A percentile compares a stretch with the other conserved stretches of the same genome.
phyloP scores from a whole-genome alignment of 2,113 vertebrate genomes.

The Percina caprodes region DNA sequence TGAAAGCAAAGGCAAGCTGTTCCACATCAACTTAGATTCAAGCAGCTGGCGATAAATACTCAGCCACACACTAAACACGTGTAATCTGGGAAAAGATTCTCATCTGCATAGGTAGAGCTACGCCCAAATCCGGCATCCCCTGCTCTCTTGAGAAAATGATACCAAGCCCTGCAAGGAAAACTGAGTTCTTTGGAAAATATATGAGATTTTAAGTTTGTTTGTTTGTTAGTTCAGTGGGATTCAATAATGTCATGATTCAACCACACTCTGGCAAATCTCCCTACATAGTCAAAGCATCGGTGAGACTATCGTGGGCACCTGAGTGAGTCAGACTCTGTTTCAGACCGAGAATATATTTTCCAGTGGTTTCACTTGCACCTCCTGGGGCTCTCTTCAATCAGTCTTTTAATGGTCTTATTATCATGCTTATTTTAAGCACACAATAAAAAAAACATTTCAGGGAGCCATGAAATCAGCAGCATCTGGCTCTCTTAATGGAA shows the following conservation, averaged over 20 bases:
- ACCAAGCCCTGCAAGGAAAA: background rate
- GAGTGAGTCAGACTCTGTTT: slow-evolving; percentile 27
- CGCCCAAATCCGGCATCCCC: slow-evolving; percentile 33
- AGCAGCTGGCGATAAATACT: slow-evolving; percentile 50
- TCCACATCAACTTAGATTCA: slow-evolving; percentile 53
- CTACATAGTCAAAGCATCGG: background rate
- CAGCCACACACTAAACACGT: slow-evolving; percentile 34
- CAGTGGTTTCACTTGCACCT: slow-evolving; percentile 49
- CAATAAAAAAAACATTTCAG: slow-evolving; percentile 51
- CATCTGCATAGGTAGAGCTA: slow-evolving; percentile 58
- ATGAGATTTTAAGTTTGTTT: background rate
- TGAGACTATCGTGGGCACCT: slow-evolving; percentile 13
- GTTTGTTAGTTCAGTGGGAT: background rate
- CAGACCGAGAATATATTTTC: slow-evolving; percentile 37
- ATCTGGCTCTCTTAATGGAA: slow-evolving; percentile 64
- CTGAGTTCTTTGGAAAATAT: background rate
- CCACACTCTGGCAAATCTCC: background rate
- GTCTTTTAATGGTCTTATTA: slow-evolving; percentile 72
- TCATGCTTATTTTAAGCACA: slow-evolving; percentile 68
- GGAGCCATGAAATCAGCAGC: slow-evolving; percentile 63
- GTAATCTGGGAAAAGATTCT: slow-evolving; percentile 66
- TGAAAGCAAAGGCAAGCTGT: slow-evolving; percentile 18
- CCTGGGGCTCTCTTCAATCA: slow-evolving; percentile 65
- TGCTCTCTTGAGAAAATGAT: background rate
- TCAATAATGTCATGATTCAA: background rate